Base-by-base conservation (phyloP, 2,888 invertebrate species). In the Xestobium rufovillosum region DNA sequence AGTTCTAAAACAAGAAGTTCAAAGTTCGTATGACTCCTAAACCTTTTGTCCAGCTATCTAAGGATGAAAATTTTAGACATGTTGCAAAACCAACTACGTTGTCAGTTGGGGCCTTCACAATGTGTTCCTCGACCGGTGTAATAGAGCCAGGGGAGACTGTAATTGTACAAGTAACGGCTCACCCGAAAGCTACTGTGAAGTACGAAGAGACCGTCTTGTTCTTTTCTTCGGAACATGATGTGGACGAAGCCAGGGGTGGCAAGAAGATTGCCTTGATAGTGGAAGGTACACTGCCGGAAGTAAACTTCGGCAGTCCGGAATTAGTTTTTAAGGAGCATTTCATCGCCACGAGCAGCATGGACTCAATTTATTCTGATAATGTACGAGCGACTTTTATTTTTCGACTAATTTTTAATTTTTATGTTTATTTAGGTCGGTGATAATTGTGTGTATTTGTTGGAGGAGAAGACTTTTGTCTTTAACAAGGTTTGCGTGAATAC, bases 291-390 rank as follows among this genome's bases (percentile, higher is more conserved):
- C 61, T 74, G 50, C 77, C 79, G 0, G 61, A 60, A 4, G 53
- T 78, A 36, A 72, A 77, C 52, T 71, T 78, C 38, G 63, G 68
- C 55, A 71, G 78, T 53, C 55, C 71, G 13, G 67, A 71, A 34
- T 68, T 66, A 2, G 75, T 79, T 1, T 79, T 79, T 52, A 67
- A 69, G 40, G 74, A 77, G 55, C 74, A 75, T 49, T 65, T 72
- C 12, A 66, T 78, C 39, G 70, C 76, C 1, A n/a, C n/a, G n/a
- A n/a, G n/a, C n/a, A n/a, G n/a, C n/a, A n/a, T n/a, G n/a, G n/a
- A n/a, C n/a, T n/a, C n/a, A n/a, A n/a, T n/a, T n/a, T n/a, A n/a
- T n/a, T n/a, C n/a, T n/a, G n/a, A n/a, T n/a, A n/a, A n/a, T n/a
- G n/a, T n/a, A n/a, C n/a, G n/a, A n/a, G n/a, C n/a, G n/a, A n/a